Conservation (phyloP, 2,888 invertebrate species). For the Ditylenchus weischeri region DNA sequence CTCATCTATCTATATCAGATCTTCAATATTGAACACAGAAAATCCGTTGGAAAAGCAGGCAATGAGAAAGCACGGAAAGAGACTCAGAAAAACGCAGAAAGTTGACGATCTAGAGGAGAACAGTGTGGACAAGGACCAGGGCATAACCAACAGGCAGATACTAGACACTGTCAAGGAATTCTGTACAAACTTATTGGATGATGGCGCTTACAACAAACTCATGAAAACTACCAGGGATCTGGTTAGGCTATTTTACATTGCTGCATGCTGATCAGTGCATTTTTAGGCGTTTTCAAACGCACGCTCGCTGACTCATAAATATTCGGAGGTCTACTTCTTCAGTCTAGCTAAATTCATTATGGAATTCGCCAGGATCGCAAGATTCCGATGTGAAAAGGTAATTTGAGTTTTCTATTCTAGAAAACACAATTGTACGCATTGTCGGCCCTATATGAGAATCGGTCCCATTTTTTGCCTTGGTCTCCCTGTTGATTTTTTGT, state of each 20-base stretch:
- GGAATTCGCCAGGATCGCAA: slow-evolving; percentile 38
- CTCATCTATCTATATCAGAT: not conserved
- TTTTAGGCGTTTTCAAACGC: slow-evolving; percentile 32
- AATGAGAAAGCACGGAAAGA: slow-evolving; percentile 63
- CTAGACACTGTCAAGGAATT: slow-evolving; percentile 71
- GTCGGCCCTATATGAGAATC: no score
- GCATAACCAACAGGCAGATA: slow-evolving; percentile 11
- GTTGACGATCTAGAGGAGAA: slow-evolving; percentile 64
- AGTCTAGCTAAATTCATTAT: slow-evolving; percentile 39
- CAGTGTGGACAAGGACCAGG: slow-evolving; percentile 65
- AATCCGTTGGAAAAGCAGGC: slow-evolving; percentile 40
- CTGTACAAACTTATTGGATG: slow-evolving; percentile 84
- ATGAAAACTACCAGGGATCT: slow-evolving; percentile 78
- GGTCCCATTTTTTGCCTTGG: no score
- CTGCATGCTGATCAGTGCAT: no score
- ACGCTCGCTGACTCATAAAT: slow-evolving; percentile 31
- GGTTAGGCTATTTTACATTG: slow-evolving; percentile 15
- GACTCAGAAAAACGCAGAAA: slow-evolving; percentile 75
- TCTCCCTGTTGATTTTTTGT: no score
- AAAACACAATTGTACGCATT: no score
- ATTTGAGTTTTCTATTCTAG: not conserved
- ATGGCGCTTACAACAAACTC: slow-evolving; percentile 79
- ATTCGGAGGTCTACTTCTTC: slow-evolving; percentile 44
- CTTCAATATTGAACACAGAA: slow-evolving; percentile 17
- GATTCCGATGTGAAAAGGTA: slow-evolving; percentile 31